Evolutionary conservation across 2,888 invertebrate genomes (phyloP), one percentile per base, ranked within the genome.

Genomic region (Phortica okadai): DNA sequence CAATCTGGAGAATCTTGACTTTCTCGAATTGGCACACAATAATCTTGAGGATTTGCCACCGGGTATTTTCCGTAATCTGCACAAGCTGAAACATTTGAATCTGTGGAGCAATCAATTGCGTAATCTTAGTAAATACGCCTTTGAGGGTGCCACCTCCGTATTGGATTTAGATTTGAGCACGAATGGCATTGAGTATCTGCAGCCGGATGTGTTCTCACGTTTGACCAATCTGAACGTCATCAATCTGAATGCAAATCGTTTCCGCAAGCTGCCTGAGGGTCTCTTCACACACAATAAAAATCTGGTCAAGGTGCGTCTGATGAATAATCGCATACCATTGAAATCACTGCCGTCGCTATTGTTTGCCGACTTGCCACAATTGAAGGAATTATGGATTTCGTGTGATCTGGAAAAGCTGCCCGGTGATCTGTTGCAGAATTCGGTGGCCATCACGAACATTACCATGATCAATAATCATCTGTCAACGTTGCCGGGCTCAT

Each of bases 71-170:
- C 92, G 93, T 54, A 93, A 94, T 88, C 92, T 94, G 82, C 92
- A 92, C 74, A 93, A 93, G 82, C 89, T 96, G 77, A 91, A 92
- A 75, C 92, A 93, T 70, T 91, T 96, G 74, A 94, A 95, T 83
- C 89, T 96, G 50, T 95, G 95, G 94, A 93, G 93, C 83, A 96
- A 96, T 88, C 93, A 93, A 82, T 91, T 96, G 75, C 93, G 92
- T 41, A 93, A 94, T 90, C 92, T 96, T 58, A 92, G 94, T 16
- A 92, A 93, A 78, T 92, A 93, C 76, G 92, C 94, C 78, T 95
- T 96, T 86, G 93, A 93, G 45, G 93, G 94, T 69, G 92, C 95
- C 2, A 91, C 92, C 45, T 93, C 93, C 0, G 91, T 97, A 5
- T 92, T 93, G 82, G 93, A 93, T 80, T 92, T 97, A 78, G 95